Evolutionary conservation across 2,797 vertebrate genomes (phyloP).

Genomic region (Chloroceryle inda): DNA sequence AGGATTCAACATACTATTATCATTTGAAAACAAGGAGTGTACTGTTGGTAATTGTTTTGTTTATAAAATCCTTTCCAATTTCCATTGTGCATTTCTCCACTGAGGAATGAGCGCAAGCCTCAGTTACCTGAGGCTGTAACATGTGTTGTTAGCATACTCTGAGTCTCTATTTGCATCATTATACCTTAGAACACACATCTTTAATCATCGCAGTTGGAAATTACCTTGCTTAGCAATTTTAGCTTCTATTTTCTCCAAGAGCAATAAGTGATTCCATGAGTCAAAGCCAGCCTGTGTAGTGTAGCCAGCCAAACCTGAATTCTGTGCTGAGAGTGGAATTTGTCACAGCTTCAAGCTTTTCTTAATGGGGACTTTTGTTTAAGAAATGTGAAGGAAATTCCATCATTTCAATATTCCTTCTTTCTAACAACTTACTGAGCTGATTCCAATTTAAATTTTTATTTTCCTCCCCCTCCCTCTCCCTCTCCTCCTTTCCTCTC

Average conservation of each 20-base stretch:
- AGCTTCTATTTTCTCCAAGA: constrained; percentile 51
- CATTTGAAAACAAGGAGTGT: constrained; percentile 20
- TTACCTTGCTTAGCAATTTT: constrained; percentile 49
- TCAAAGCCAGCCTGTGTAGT: constrained; percentile 9
- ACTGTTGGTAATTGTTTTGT: constrained; percentile 45
- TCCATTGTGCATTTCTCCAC: constrained; percentile 34
- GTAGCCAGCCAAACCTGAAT: constrained; percentile 53
- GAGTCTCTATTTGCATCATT: constrained; percentile 16
- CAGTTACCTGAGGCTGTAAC: constrained; percentile 27
- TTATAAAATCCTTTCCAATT: constrained; percentile 27
- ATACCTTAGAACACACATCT: neutral
- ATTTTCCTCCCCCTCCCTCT: too few species aligned
- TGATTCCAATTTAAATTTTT: neutral
- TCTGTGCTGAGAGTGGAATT: neutral
- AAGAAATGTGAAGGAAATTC: constrained; percentile 21
- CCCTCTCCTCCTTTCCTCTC: too few species aligned
- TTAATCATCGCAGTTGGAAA: constrained; percentile 10
- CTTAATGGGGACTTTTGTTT: constrained; percentile 40
- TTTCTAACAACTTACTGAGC: neutral
- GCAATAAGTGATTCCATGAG: constrained; percentile 14
- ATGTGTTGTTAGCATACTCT: neutral
- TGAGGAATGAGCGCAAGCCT: constrained; percentile 1
- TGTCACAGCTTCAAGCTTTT: constrained; percentile 10
- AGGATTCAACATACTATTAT: constrained; percentile 12
- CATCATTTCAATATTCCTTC: neutral